A percentile compares a stretch with the other conserved stretches of the same genome.
Conservation (phyloP, 2,113 vertebrate genomes). For the Origma solitaria region DNA sequence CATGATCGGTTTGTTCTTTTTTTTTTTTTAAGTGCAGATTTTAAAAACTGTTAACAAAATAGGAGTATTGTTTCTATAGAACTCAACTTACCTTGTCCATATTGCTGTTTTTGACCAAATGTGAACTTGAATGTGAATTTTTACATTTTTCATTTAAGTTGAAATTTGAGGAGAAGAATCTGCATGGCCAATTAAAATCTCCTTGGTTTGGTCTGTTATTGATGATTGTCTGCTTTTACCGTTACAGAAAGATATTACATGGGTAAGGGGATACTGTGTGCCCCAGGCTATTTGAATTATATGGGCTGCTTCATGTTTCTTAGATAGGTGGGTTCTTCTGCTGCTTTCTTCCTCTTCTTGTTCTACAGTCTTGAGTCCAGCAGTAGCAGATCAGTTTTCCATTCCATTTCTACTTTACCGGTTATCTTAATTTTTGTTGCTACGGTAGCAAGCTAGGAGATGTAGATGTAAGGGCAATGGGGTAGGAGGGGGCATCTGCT, state of each 20-base stretch:
- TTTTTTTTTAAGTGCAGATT: neutral
- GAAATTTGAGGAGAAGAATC: neutral
- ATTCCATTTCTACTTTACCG: neutral
- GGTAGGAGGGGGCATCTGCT: neutral
- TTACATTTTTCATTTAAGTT: neutral
- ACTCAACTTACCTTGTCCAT: neutral
- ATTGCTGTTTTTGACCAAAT: neutral
- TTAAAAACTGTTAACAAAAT: neutral
- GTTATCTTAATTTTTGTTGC: neutral
- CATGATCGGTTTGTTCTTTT: fast-evolving
- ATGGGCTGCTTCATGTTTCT: neutral
- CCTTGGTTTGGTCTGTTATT: neutral
- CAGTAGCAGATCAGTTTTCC: neutral
- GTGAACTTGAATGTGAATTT: neutral
- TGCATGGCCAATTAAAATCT: neutral
- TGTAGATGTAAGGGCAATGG: neutral
- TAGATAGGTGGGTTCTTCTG: neutral
- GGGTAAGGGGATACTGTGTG: neutral
- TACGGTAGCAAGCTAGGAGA: neutral
- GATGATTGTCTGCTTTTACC: neutral
- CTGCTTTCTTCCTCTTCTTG: neutral
- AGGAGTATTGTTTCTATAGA: neutral
- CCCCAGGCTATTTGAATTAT: neutral
- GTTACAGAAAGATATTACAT: neutral
- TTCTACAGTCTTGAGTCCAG: neutral